Conservation (phyloP, 2,113 vertebrate genomes). For the Paramormyrops kingsleyae region DNA sequence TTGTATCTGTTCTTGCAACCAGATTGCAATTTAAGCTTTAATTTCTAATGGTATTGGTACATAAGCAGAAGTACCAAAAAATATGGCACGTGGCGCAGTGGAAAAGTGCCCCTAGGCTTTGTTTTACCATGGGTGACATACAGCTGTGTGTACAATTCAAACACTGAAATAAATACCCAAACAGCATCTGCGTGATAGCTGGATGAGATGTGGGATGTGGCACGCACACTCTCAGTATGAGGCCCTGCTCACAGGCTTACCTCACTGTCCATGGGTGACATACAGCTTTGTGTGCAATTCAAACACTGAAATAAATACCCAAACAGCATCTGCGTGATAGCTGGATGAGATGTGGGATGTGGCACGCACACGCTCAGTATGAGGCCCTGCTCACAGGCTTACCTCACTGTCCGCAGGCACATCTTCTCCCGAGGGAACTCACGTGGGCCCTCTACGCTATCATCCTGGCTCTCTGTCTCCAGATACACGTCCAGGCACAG, state of each 20-base stretch:
- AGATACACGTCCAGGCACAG: slow-evolving; percentile 89
- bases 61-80: too few relatives aligned
- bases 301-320: too few relatives aligned
- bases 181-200: not conserved
- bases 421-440: slow-evolving; percentile 98
- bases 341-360: too few relatives aligned
- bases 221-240: not conserved
- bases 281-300: too few relatives aligned
- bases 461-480: slow-evolving; percentile 86
- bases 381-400: too few relatives aligned
- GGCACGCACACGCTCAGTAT: too few relatives aligned
- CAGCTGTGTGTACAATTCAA: not conserved
- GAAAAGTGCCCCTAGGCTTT: not conserved
- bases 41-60: not conserved
- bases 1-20: not conserved
- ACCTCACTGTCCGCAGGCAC: slow-evolving; percentile 93
- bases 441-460: slow-evolving; percentile 85
- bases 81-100: not conserved
- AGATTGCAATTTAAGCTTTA: not conserved
- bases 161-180: not conserved
- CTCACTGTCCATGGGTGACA: too few relatives aligned
- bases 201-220: not conserved
- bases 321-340: too few relatives aligned
- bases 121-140: not conserved
- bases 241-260: too few relatives aligned